Base-by-base conservation (phyloP, 2,113 vertebrate species). In the Anser cygnoides region DNA sequence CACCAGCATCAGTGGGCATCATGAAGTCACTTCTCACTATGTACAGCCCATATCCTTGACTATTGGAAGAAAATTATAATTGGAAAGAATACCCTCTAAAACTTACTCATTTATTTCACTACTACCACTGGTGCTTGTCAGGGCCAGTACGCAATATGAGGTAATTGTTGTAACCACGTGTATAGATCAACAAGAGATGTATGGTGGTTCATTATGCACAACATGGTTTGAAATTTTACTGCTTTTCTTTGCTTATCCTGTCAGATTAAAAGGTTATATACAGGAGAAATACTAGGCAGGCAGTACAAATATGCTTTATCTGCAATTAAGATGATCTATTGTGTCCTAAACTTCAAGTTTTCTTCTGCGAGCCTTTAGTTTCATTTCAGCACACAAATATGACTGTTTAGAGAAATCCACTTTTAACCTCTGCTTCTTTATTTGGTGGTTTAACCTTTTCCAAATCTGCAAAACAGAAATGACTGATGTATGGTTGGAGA, bases 401-500 rank as follows among this genome's bases (percentile, higher is more conserved):
- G 75, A 77, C 75, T 90, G 75, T 90, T 96, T 59, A 86, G 87
- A 95, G 67, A 88, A 93, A 94, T 55, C 75, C 50, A 28, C 63
- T 90, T 95, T 83, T 95, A 90, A 95, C 71, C 52, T 92, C n/a
- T 12, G 21, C 75, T 73, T 72, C 90, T 87, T 94, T 87, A 46
- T 77, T 87, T 14, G 11, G 82, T 85, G 59, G 28, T 66, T 95
- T 90, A 95, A 88, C 87, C 72, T 85, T 92, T 94, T 80, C 87
- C 41, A 87, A 90, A 71, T 91, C 91, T 96, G 74, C 87, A 94
- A 94, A 94, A 62, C 82, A 94, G 84, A 80, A 95, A 88, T 90
- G 74, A 95, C 78, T 2, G 0, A 67, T 90, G 46, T 52, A 62
- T 59, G 81, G 52, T 59, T 80, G 46, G 87, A 95, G 85, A 94